Conservation (phyloP, 1,140 invertebrate species). For the Latrodectus geometricus region DNA sequence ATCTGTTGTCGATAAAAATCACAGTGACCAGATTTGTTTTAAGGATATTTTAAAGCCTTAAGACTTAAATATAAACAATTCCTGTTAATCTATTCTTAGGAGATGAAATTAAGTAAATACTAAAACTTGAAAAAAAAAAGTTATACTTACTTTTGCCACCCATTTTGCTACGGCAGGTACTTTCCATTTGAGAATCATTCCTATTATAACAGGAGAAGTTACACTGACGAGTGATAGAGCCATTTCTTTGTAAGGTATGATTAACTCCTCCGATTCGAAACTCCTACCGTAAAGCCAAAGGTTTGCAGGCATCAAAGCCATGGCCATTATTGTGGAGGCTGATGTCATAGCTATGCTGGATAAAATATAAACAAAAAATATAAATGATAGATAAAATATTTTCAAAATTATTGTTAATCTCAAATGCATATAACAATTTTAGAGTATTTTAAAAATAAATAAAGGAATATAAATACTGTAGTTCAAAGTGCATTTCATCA, state of each 20-base stretch:
- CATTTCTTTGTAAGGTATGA: constrained; percentile 69
- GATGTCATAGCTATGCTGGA: constrained; percentile 69
- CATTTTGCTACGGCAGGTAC: constrained; percentile 64
- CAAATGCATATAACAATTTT: too few species aligned
- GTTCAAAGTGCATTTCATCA: too few species aligned
- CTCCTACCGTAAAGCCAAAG: constrained; percentile 67
- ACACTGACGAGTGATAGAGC: constrained; percentile 66
- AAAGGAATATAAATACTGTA: too few species aligned
- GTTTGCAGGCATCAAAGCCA: constrained; percentile 69
- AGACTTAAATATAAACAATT: too few species aligned
- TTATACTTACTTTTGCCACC: constrained; percentile 63
- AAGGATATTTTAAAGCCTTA: too few species aligned
- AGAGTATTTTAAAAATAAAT: too few species aligned
- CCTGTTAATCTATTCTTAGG: not conserved
- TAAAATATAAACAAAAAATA: too few species aligned
- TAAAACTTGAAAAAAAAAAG: not conserved
- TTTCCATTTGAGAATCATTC: constrained; percentile 67
- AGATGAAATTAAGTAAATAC: not conserved
- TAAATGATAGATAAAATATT: too few species aligned
- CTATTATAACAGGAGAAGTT: constrained; percentile 66
- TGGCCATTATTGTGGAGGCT: constrained; percentile 66
- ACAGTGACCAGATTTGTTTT: too few species aligned
- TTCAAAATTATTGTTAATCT: not conserved
- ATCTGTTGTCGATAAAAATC: too few species aligned
- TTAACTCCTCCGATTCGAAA: constrained; percentile 66